Percentiles rank a stretch among this genome's conserved stretches.
Conservation (phyloP, 2,797 vertebrate genomes). For the Enteromius fasciolatus region DNA sequence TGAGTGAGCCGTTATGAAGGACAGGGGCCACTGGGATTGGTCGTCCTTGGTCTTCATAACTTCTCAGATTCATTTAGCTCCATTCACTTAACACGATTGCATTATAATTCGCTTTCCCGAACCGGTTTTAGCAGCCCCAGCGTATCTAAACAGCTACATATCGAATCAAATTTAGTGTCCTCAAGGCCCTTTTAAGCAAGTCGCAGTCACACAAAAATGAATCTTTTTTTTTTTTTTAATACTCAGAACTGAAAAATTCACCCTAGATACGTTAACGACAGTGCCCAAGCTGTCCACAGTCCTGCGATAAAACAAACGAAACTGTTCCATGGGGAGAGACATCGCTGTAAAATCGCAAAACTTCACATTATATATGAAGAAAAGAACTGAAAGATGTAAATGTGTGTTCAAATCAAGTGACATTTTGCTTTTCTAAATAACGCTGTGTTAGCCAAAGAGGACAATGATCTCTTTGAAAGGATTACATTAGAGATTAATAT, state of each 20-base stretch:
- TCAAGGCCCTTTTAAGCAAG: slow-evolving; percentile 26
- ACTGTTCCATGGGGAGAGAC: slow-evolving; percentile 73
- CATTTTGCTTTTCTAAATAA: slow-evolving; percentile 86
- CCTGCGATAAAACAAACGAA: slow-evolving; percentile 43
- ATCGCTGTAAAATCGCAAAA: slow-evolving; percentile 77
- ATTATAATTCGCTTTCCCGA: slow-evolving; percentile 14
- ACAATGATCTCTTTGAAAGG: slow-evolving; percentile 86
- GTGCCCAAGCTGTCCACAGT: slow-evolving; percentile 45
- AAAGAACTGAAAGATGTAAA: slow-evolving; percentile 74
- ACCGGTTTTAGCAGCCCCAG: neutral
- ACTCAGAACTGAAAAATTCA: neutral
- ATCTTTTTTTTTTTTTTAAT: neutral
- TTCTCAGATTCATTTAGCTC: slow-evolving; percentile 11
- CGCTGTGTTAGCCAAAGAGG: slow-evolving; percentile 89
- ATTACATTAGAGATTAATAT: slow-evolving; percentile 92
- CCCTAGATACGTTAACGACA: slow-evolving; percentile 21
- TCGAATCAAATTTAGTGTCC: slow-evolving; percentile 22
- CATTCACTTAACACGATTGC: slow-evolving; percentile 8
- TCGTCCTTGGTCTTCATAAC: slow-evolving; percentile 13
- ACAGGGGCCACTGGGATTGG: slow-evolving; percentile 14
- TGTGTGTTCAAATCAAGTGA: slow-evolving; percentile 78
- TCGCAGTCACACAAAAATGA: slow-evolving; percentile 7
- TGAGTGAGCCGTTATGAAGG: slow-evolving; percentile 12
- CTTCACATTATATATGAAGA: slow-evolving; percentile 76
- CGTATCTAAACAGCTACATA: slow-evolving; percentile 26